These are phyloP conservation scores for Xenopus tropicalis DNA, from an alignment of 2,113 vertebrate species.

Conservation along the genomic window DNA sequence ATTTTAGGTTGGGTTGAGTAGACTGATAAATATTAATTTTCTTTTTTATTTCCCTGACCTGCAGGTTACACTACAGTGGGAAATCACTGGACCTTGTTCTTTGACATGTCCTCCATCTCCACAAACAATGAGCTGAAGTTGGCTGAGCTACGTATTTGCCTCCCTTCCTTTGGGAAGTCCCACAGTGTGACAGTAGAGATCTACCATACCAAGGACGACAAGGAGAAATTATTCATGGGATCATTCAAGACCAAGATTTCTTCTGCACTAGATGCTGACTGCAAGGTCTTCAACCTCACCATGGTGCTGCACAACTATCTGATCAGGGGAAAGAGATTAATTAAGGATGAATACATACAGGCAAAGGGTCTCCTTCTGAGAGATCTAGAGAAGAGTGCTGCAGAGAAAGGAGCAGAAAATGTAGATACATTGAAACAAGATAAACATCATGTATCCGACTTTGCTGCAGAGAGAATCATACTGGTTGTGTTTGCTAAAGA, in stretches of 20 bases:
- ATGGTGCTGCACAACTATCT: too few species aligned
- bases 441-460: constrained; percentile 39
- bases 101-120: constrained; percentile 81
- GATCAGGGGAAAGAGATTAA: too few species aligned
- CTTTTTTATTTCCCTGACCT: too few species aligned
- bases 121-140: constrained; percentile 64
- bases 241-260: constrained; percentile 47
- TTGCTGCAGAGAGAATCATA: constrained; percentile 57
- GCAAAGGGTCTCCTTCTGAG: too few species aligned
- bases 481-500: too few species aligned
- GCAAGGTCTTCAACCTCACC: too few species aligned
- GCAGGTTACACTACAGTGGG: too few species aligned
- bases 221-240: constrained; percentile 65
- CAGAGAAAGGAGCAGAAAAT: background rate
- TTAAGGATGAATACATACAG: too few species aligned
- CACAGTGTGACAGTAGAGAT: constrained; percentile 63
- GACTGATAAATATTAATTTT: too few species aligned
- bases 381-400: too few species aligned
- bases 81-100: constrained; percentile 70
- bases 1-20: too few species aligned
- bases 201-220: constrained; percentile 64
- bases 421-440: background rate
- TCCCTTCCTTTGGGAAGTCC: constrained; percentile 52
- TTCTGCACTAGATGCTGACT: too few species aligned
- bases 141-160: constrained; percentile 70